These are phyloP conservation scores for Halcyon leucocephala DNA, from an alignment of 2,797 vertebrate species.

Conservation along the genomic window DNA sequence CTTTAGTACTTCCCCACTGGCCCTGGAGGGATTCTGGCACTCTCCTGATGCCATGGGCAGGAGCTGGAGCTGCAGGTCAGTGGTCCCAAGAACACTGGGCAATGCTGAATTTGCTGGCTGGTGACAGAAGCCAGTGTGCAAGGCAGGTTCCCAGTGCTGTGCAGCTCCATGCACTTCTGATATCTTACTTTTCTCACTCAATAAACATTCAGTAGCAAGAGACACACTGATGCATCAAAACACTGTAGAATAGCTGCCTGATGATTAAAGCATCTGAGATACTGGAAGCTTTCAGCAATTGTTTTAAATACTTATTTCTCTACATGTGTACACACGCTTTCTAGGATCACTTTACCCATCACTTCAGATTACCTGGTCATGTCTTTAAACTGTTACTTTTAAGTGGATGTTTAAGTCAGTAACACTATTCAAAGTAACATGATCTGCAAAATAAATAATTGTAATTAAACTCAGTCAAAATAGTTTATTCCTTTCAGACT, in stretches of 20 bases:
- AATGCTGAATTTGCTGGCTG: background rate
- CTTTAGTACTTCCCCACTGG: background rate
- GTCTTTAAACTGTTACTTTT: background rate
- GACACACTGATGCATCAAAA: background rate
- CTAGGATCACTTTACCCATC: background rate
- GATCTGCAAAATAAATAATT: background rate
- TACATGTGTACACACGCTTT: background rate
- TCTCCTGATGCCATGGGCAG: background rate
- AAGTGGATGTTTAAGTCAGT: background rate
- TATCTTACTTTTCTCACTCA: background rate
- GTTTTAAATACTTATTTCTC: background rate
- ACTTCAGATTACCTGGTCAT: background rate
- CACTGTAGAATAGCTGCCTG: background rate
- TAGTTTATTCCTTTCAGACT: background rate
- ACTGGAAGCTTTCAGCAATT: background rate
- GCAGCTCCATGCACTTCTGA: background rate
- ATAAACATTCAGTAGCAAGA: background rate
- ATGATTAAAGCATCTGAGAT: background rate
- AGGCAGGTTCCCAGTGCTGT: background rate
- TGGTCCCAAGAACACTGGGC: background rate
- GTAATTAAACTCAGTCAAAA: background rate
- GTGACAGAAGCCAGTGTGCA: background rate
- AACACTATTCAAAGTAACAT: background rate
- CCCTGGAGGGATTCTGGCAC: background rate
- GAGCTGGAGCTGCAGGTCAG: background rate